These are phyloP conservation scores for Spheniscus humboldti DNA, from an alignment of 2,797 vertebrate species.

Conservation along the genomic window DNA sequence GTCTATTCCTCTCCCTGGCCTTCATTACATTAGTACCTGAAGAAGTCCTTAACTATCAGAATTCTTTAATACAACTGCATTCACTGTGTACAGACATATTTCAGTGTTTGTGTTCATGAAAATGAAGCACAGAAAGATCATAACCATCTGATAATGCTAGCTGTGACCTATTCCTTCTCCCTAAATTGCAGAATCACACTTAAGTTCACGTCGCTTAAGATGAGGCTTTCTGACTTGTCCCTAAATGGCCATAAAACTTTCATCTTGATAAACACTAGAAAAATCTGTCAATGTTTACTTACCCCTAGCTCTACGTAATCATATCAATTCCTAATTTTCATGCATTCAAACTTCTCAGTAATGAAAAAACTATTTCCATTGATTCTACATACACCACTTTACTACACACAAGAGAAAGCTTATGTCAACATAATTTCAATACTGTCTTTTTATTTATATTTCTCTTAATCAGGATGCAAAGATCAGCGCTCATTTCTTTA, in stretches of 20 bases:
- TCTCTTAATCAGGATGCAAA: background rate
- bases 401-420: background rate
- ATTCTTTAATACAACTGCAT: background rate
- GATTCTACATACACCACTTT: background rate
- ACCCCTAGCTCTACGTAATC: background rate
- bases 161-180: background rate
- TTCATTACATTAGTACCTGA: background rate
- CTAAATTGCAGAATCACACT: background rate
- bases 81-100: background rate
- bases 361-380: background rate
- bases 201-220: background rate
- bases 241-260: background rate
- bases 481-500: background rate
- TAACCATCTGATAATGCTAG: background rate
- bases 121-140: background rate
- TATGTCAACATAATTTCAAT: constrained; percentile 5
- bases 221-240: background rate
- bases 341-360: background rate
- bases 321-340: background rate
- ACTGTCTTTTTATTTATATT: background rate
- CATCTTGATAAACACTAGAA: background rate
- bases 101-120: background rate
- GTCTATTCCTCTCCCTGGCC: background rate
- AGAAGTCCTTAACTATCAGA: background rate
- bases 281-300: background rate